Conservation (phyloP, 2,113 vertebrate species). For the Plecturocebus donacophilus region DNA sequence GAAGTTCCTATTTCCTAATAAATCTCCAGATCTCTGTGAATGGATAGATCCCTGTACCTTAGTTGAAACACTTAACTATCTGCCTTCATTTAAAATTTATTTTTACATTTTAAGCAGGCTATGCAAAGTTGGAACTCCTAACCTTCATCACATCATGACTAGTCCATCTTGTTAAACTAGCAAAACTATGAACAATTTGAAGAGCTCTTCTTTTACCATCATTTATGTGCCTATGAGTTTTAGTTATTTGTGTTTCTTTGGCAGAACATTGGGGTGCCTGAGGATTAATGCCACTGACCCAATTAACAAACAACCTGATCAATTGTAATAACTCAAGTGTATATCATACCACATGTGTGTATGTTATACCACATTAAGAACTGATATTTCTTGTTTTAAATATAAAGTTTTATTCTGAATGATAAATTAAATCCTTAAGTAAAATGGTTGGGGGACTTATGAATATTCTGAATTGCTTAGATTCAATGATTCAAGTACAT, state of each 20-base stretch:
- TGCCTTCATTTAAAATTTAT: background rate
- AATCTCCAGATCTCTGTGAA: background rate
- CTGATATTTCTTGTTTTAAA: background rate
- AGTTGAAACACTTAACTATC: background rate
- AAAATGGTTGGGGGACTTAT: background rate
- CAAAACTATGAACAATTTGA: background rate
- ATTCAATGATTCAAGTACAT: background rate
- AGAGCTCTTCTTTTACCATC: background rate
- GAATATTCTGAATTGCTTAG: constrained; percentile 12
- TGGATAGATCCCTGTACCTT: background rate
- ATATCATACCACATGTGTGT: background rate
- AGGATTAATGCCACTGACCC: background rate
- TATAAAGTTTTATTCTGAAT: background rate
- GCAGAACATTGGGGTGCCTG: background rate
- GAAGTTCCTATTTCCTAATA: background rate
- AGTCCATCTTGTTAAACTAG: background rate
- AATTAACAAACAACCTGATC: background rate
- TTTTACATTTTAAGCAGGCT: background rate
- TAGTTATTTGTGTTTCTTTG: background rate
- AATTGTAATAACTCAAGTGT: background rate
- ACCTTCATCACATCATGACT: background rate
- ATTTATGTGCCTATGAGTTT: background rate
- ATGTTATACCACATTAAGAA: background rate
- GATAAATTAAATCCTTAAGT: background rate
- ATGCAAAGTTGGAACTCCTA: background rate